Conservation (phyloP, 2,113 vertebrate species). For the Crotalus horridus region DNA sequence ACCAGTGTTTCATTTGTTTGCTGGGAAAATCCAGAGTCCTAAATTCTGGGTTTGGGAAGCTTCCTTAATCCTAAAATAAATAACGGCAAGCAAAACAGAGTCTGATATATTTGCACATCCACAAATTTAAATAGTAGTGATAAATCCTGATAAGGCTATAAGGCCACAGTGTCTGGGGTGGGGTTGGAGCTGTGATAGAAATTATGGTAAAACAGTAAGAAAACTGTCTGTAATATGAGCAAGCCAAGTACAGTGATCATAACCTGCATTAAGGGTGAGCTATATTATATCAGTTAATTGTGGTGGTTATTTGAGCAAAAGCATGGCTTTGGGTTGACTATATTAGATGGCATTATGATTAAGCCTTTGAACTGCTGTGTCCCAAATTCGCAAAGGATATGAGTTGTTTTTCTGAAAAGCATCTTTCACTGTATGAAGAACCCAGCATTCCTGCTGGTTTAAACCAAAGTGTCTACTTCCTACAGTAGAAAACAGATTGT, state of each 20-base stretch:
- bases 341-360: not conserved
- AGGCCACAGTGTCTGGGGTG: not conserved
- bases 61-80: constrained; percentile 24
- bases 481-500: not conserved
- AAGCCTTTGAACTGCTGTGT: not conserved
- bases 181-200: not conserved
- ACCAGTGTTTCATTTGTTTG: not conserved
- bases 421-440: not conserved
- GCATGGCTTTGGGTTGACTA: not conserved
- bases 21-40: not conserved
- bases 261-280: accelerated
- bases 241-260: accelerated
- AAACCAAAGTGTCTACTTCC: not conserved
- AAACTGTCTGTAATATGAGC: not conserved
- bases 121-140: not conserved
- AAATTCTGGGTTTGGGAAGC: accelerated
- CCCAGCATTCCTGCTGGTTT: not conserved
- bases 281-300: not conserved
- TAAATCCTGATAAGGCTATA: not conserved
- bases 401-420: constrained; percentile 4
- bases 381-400: constrained; percentile 22
- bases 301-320: not conserved
- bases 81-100: not conserved
- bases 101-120: not conserved
- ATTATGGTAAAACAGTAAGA: not conserved